Evolutionary conservation across 2,888 invertebrate species (phyloP), one percentile per base, ranked within the genome.

Genomic region (Phanerotoma sp.): DNA sequence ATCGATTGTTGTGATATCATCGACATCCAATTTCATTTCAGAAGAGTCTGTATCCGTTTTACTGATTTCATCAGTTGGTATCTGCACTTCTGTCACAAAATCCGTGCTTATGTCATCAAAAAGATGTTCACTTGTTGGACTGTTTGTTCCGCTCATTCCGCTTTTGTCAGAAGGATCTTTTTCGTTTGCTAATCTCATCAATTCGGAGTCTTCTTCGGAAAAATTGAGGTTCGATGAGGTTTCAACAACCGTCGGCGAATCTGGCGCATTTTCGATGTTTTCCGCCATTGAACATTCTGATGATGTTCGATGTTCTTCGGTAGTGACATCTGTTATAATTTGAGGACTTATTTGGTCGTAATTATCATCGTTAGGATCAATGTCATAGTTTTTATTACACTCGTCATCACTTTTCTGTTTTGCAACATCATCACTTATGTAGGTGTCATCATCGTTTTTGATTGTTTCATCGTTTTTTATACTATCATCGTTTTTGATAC

Each of bases 221-320:
- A 40, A 15, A 30, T 22, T 5, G 38, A 37, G n/a, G n/a, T n/a
- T 38, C 18, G 20, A 5, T 38, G 21, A n/a, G 3, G 40, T 21
- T 11, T 22, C 38, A 10, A 40, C 6, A 21, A 37, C 32, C 22
- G 38, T 30, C 7, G 46, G 28, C 7, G 46, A 46, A 9, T 47
- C 48, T n/a, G 3, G 38, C 44, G 25, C 18, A n/a, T 40, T 28
- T 3, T 32, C 46, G 32, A 15, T 25, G 16, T 11, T 13, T 9
- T 48, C 48, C 11, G 16, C 38, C 5, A 37, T 28, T 15, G 48
- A 48, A 7, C 37, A 16, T 4, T 48, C 38, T 11, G 38, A 25
- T 37, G 37, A n/a, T n/a, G n/a, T 28, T 38, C 16, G 48, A 7
- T 21, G 33, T 45, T 49, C 51, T 9, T 53, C 51, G 5, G 18